Base-by-base conservation (phyloP, 1,140 invertebrate species). In the Sinonovacula constricta region DNA sequence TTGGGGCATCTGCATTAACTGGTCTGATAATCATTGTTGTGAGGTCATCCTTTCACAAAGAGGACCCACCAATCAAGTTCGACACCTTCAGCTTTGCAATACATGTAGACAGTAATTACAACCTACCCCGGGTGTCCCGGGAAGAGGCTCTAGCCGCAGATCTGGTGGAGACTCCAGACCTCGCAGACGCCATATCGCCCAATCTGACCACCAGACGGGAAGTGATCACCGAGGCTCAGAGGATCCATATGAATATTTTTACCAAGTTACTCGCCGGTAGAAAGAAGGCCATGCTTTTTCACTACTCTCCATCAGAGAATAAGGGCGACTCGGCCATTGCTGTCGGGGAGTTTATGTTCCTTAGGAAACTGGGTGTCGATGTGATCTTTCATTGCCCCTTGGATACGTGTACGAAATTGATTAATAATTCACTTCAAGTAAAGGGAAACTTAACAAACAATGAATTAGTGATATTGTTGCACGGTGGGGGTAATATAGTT, bases 241-340 rank as follows among this genome's bases (percentile, higher is more conserved):
- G 33, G 36, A 63, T 63, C 14, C 60, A 63, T 34, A 33, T 34
- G 30, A 63, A 63, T 33, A 33, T 63, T 24, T 63, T 63, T 34
- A 63, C 5, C 3, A 12, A 28, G 7, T 18, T 63, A 10, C 22
- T 63, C 2, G 31, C 12, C 1, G 22, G 7, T 10, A 33, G 36
- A 24, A 63, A 63, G n/a, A 33, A 63, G 31, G 60, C 60, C 31
- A 33, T 63, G 30, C 22, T 63, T 33, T 63, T 63, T 34, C 4
- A 63, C 22, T 63, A 63, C 22, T 1, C 60, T 3, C 30, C 60
- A 7, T 63, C 60, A 10, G 60, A 33, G 36, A 63, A 63, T 18
- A 63, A 63, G 22, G 30, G 60, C 14, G 60, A 63, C 22, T 33
- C 60, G 2, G 60, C 60, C 18, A 63, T 63, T 12, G 60, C 26